A percentile compares a stretch with the other conserved stretches of the same genome.
Evolutionary conservation across 2,797 vertebrate genomes (phyloP).

Genomic region (Helicolenus hilgendorfi): DNA sequence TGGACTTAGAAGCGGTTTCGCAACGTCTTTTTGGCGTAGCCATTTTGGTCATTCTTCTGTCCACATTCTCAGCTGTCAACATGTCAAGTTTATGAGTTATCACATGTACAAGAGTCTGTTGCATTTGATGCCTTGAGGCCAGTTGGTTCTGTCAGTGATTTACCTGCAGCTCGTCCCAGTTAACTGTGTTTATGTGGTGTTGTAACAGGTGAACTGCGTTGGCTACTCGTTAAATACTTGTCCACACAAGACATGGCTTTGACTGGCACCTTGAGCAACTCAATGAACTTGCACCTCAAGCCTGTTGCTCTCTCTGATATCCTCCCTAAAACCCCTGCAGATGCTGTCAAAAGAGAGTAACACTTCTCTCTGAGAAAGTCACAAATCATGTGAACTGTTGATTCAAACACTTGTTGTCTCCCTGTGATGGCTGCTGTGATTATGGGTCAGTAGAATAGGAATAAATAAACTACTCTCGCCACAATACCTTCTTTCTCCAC

Average conservation of each 20-base stretch:
- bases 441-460: background rate
- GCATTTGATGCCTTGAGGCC: background rate
- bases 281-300: background rate
- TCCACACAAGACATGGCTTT: background rate
- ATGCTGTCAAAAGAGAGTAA: background rate
- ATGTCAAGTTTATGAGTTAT: background rate
- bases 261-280: background rate
- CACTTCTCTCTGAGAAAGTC: background rate
- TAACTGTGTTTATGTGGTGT: constrained; percentile 10
- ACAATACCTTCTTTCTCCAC: background rate
- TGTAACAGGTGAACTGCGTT: background rate
- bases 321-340: background rate
- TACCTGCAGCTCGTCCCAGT: background rate
- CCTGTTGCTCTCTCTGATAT: constrained; percentile 35
- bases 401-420: background rate
- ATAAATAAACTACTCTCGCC: background rate
- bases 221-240: background rate
- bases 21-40: constrained; percentile 14
- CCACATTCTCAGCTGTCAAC: background rate
- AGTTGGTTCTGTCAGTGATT: background rate
- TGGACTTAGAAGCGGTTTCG: constrained; percentile 22
- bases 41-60: constrained; percentile 13
- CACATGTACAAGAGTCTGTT: background rate
- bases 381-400: background rate
- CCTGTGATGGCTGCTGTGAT: background rate